phyloP scores from a whole-genome alignment of 2,113 vertebrate genomes.

The Seriola rivoliana region DNA sequence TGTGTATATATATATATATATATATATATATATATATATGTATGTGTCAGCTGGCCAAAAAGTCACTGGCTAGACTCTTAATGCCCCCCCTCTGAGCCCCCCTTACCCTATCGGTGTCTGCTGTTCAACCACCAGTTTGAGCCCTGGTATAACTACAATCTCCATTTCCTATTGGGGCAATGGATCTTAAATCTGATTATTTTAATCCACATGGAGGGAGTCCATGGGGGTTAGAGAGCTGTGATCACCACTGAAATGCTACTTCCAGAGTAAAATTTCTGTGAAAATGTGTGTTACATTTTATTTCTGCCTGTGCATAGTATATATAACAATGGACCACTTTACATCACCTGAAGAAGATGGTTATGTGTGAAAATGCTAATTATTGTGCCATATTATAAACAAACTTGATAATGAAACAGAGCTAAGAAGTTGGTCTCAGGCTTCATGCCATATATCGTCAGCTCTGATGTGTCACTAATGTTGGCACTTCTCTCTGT shows the following conservation, averaged over 20 bases:
- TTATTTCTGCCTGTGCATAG: background rate
- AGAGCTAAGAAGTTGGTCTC: background rate
- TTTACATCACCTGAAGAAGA: background rate
- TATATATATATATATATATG: no score
- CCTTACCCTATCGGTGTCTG: background rate
- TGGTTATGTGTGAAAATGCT: background rate
- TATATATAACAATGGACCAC: no score
- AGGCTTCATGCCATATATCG: background rate
- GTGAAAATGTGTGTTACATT: background rate
- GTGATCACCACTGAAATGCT: background rate
- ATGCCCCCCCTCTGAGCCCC: background rate
- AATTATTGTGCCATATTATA: no score
- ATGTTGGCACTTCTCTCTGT: constrained; percentile 1
- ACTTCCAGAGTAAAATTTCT: background rate
- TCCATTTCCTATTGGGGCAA: constrained; percentile 24
- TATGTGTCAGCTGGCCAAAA: background rate
- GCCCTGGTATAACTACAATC: constrained; percentile 15
- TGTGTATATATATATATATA: no score
- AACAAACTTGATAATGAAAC: background rate
- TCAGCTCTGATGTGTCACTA: constrained; percentile 11
- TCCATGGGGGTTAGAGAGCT: background rate
- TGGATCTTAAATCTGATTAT: constrained; percentile 61
- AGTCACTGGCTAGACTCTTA: constrained; percentile 7
- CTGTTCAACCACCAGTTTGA: constrained; percentile 13
- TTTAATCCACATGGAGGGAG: constrained; percentile 46